Conservation (phyloP, 2,888 invertebrate species). For the Tortricodes alternella region DNA sequence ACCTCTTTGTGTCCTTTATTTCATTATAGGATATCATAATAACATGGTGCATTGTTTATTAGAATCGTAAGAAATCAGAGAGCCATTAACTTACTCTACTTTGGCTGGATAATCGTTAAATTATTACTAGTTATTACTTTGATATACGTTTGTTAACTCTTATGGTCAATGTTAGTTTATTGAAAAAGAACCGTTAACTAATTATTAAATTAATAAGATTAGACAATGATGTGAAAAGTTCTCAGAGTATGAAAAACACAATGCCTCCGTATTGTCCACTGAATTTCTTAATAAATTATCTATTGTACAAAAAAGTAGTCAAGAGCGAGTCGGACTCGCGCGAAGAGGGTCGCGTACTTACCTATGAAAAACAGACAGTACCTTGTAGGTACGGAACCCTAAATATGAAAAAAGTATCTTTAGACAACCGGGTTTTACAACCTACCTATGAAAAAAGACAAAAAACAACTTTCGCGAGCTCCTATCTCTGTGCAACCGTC, state of each 20-base stretch:
- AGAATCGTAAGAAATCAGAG: not conserved
- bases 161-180: slow-evolving; percentile 11
- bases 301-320: no score
- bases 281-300: slow-evolving; percentile 5
- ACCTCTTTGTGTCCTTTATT: slow-evolving; percentile 12
- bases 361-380: no score
- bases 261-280: slow-evolving; percentile 8
- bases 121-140: not conserved
- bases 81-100: slow-evolving; percentile 16
- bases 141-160: not conserved
- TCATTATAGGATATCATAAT: not conserved
- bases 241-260: slow-evolving; percentile 10
- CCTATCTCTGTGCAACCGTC: no score
- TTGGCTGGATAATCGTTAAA: not conserved
- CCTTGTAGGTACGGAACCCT: no score
- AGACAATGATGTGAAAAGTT: slow-evolving; percentile 26
- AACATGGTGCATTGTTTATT: not conserved
- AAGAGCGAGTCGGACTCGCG: no score
- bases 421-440: no score
- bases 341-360: no score
- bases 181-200: slow-evolving; percentile 1
- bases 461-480: no score
- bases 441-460: no score
- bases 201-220: not conserved
- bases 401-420: no score